Base-by-base conservation (phyloP, 2,888 invertebrate species). In the Chirona hameri region DNA sequence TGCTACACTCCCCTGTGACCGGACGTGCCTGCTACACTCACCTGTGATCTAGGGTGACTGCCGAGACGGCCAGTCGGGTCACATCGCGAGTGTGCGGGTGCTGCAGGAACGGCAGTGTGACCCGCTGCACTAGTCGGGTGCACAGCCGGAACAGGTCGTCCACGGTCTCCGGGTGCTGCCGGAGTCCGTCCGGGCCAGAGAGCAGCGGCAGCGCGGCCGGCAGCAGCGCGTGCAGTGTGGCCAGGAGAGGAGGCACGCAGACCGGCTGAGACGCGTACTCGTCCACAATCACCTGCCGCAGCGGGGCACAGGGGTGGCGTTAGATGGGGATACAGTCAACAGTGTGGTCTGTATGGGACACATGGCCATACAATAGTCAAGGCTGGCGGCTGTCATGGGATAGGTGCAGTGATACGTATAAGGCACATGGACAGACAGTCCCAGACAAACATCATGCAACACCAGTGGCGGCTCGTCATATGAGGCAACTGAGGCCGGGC, bases 161-260 rank as follows among this genome's bases (percentile, higher is more conserved):
- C 0, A 99, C 97, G 0, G 98, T 99, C 87, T 99, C 99, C 0
- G 99, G 99, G 90, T 99, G 95, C 88, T 97, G 94, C 84, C 92
- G 90, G 79, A 98, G 90, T 0, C 97, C 97, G 86, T 93, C 91
- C 84, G 92, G 91, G 85, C 88, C 92, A 88, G 95, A 94, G 85
- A 98, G 90, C 87, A 96, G 89, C 69, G 90, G 90, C 79, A 85
- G 94, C n/a, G 95, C 94, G 39, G 93, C 93, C 84, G 92, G 92
- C 86, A 95, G 91, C 86, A 95, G 92, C 79, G 95, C 95, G 88
- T 94, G 93, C 85, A 97, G 89, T 93, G 98, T 95, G 86, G 92
- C 92, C 79, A 97, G 88, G 48, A 99, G 90, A 83, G 96, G 95
- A 82, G 92, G 90, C 81, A 94, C 91, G 87, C 95, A 96, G 1